Evolutionary conservation across 2,888 invertebrate species (phyloP).

Genomic region (Operophtera brumata): DNA sequence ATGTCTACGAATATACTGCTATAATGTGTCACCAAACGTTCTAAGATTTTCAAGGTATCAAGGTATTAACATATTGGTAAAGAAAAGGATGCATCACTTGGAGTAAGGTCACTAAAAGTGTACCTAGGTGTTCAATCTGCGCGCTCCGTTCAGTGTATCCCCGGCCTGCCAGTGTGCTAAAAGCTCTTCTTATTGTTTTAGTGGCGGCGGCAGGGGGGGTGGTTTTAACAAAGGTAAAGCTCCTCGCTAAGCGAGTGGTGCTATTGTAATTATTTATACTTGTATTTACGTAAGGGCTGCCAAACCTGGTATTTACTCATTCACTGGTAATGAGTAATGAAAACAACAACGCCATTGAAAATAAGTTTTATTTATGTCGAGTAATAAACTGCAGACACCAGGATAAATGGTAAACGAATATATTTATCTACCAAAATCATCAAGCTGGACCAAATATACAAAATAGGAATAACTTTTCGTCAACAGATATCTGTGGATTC

Average conservation of each 20-base stretch:
- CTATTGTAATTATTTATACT: slow-evolving; percentile 83
- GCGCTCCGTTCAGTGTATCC: slow-evolving; percentile 79
- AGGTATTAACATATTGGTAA: slow-evolving; percentile 78
- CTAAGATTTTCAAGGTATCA: slow-evolving; percentile 77
- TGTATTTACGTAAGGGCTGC: slow-evolving; percentile 76
- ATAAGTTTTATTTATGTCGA: not conserved
- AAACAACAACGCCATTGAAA: slow-evolving; percentile 44
- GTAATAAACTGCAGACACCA: not conserved
- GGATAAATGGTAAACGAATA: not conserved
- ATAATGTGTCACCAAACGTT: slow-evolving; percentile 64
- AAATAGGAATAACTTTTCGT: not conserved
- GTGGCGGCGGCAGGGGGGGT: slow-evolving; percentile 97
- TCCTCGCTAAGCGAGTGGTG: slow-evolving; percentile 88
- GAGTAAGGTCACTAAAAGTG: slow-evolving; percentile 75
- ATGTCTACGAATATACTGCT: slow-evolving; percentile 48
- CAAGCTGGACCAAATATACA: not conserved
- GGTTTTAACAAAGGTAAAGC: slow-evolving; percentile 98
- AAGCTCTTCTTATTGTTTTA: slow-evolving; percentile 92
- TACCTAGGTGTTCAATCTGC: slow-evolving; percentile 77
- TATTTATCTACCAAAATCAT: not conserved
- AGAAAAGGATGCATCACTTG: slow-evolving; percentile 80
- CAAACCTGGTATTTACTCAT: slow-evolving; percentile 59
- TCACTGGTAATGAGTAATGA: slow-evolving; percentile 35
- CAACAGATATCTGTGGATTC: not conserved
- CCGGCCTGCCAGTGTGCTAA: slow-evolving; percentile 85